These are phyloP conservation scores for Euura saliciscinereae DNA, from an alignment of 1,140 invertebrate genomes.

Conservation along the genomic window DNA sequence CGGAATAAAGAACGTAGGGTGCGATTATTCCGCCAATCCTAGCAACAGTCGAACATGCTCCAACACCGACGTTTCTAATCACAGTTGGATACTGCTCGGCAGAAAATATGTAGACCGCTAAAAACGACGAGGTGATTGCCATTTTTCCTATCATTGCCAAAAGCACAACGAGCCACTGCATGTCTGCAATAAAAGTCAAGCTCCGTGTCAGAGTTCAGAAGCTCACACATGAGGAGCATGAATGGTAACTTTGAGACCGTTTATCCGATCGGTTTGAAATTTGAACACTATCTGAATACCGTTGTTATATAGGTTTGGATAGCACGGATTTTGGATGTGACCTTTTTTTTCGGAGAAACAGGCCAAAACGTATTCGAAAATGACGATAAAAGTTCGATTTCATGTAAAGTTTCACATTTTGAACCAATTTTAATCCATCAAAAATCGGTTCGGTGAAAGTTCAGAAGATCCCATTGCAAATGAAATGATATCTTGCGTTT, in stretches of 20 bases:
- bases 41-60: conserved; percentile 78
- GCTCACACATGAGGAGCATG: conserved; percentile 44
- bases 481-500: too few species aligned
- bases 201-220: conserved; percentile 12
- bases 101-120: conserved; percentile 80
- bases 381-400: too few species aligned
- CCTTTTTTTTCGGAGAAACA: too few species aligned
- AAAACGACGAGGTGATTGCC: conserved; percentile 81
- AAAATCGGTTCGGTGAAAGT: too few species aligned
- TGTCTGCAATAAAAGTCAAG: conserved; percentile 54
- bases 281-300: background rate
- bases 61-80: conserved; percentile 79
- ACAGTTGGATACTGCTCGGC: conserved; percentile 86
- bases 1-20: conserved; percentile 72
- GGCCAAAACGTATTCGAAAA: too few species aligned
- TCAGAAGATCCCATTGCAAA: too few species aligned
- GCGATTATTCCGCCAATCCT: conserved; percentile 78
- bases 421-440: too few species aligned
- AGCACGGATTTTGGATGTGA: too few species aligned
- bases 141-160: conserved; percentile 84
- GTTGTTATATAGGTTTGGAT: background rate
- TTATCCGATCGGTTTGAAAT: too few species aligned
- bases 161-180: conserved; percentile 66
- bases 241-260: conserved; percentile 16
- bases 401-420: too few species aligned